Percentiles rank a stretch among this genome's conserved stretches.
Evolutionary conservation across 2,797 vertebrate genomes (phyloP).

Genomic region (Manis crassicaudata): DNA sequence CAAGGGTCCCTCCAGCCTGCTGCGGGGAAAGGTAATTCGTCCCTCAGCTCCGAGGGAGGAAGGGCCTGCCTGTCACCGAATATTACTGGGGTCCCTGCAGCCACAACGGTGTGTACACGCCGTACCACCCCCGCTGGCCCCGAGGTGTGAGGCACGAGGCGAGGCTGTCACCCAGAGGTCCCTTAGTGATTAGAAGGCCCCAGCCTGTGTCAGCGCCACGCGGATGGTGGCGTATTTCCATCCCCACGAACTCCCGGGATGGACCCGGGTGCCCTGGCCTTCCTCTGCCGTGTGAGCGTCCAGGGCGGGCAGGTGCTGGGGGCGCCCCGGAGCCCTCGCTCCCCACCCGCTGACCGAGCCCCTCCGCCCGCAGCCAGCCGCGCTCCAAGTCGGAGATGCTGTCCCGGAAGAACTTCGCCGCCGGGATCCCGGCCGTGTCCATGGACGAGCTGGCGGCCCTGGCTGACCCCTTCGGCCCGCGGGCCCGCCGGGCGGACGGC

Average conservation of each 20-base stretch:
- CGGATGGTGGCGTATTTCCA: neutral
- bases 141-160: neutral
- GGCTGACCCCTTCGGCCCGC: conserved; percentile 87
- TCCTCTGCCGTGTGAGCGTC: neutral
- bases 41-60: neutral
- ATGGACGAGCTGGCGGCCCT: conserved; percentile 97
- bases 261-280: neutral
- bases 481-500: conserved; percentile 85
- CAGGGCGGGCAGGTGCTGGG: neutral
- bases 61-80: neutral
- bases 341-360: neutral
- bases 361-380: conserved; percentile 88
- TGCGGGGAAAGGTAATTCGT: neutral
- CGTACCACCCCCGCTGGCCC: neutral
- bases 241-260: neutral
- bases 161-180: neutral
- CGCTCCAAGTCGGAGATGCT: conserved; percentile 94
- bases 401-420: conserved; percentile 91
- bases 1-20: neutral
- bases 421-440: conserved; percentile 92
- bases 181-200: no score
- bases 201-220: accelerated
- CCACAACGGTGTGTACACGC: neutral
- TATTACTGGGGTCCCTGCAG: neutral
- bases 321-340: neutral